Evolutionary conservation across 2,888 invertebrate species (phyloP).

Genomic region (Hypsopygia costalis): DNA sequence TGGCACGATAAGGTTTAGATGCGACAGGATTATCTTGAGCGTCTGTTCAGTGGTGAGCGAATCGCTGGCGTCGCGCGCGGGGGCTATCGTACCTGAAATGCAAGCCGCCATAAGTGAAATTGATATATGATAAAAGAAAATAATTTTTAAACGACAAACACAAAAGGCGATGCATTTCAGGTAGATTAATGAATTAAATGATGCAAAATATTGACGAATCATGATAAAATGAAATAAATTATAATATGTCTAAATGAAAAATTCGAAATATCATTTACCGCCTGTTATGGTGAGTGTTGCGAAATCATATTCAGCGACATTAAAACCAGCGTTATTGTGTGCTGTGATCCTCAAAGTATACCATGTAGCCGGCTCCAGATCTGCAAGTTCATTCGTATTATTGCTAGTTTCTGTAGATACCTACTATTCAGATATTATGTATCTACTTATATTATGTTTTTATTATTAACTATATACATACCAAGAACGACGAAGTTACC

Average conservation of each 20-base stretch:
- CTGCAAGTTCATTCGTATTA: constrained; percentile 40
- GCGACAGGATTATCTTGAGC: constrained; percentile 92
- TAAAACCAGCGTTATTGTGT: constrained; percentile 97
- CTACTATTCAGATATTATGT: too few species aligned
- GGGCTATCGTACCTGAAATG: constrained; percentile 97
- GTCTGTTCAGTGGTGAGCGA: constrained; percentile 89
- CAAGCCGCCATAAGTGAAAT: constrained; percentile 41
- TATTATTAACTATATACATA: constrained; percentile 25
- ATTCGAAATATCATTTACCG: constrained; percentile 86
- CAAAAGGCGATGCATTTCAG: constrained; percentile 74
- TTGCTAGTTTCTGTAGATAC: not conserved
- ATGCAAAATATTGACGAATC: too few species aligned
- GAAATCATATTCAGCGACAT: constrained; percentile 97
- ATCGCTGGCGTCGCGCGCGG: constrained; percentile 87
- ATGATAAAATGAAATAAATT: too few species aligned
- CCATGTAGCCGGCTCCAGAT: constrained; percentile 96
- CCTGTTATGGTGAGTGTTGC: constrained; percentile 96
- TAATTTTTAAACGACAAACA: constrained; percentile 11
- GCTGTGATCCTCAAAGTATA: constrained; percentile 95
- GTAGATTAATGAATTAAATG: constrained; percentile 36
- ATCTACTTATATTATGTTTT: not conserved
- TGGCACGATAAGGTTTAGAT: constrained; percentile 96
- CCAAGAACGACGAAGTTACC: constrained; percentile 92
- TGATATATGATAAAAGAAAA: not conserved
- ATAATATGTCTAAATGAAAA: too few species aligned